Conservation (phyloP, 1,140 invertebrate genomes). For the Cydia splendana region DNA sequence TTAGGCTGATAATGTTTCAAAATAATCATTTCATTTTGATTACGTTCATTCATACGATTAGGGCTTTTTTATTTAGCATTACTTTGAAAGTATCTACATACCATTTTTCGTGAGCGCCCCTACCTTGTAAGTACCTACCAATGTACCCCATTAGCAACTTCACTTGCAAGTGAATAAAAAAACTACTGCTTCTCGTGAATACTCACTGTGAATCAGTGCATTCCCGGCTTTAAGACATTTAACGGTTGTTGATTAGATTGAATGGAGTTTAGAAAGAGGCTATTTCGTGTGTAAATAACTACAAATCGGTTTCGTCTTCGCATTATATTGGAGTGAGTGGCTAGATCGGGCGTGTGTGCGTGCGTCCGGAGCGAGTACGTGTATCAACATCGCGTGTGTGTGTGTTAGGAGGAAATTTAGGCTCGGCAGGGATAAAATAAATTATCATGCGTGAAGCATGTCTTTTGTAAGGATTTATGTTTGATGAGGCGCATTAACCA, state of each 20-base stretch:
- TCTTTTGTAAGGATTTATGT: constrained; percentile 59
- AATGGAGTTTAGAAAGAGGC: constrained; percentile 40
- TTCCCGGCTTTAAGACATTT: constrained; percentile 12
- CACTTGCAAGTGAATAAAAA: constrained; percentile 43
- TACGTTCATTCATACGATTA: neutral
- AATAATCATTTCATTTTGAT: neutral
- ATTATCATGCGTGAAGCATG: constrained; percentile 50
- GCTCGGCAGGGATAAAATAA: constrained; percentile 71
- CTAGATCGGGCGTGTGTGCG: constrained; percentile 38
- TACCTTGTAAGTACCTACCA: constrained; percentile 10
- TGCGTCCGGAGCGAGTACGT: constrained; percentile 32
- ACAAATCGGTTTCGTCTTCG: constrained; percentile 35
- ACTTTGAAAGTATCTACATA: neutral
- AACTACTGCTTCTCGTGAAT: constrained; percentile 35
- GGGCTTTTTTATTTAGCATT: constrained; percentile 16
- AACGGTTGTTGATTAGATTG: constrained; percentile 33
- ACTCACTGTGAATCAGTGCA: constrained; percentile 30
- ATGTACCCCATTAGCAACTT: constrained; percentile 34
- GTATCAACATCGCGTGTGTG: constrained; percentile 39
- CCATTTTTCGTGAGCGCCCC: constrained; percentile 15
- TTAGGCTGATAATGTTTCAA: constrained; percentile 11
- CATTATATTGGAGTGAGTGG: constrained; percentile 42
- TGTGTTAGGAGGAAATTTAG: constrained; percentile 73
- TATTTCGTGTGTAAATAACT: constrained; percentile 36
- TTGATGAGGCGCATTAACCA: constrained; percentile 67